Percentiles rank a stretch among this genome's conserved stretches.
phyloP scores from a whole-genome alignment of 2,113 vertebrate genomes.

The Otolemur garnettii region DNA sequence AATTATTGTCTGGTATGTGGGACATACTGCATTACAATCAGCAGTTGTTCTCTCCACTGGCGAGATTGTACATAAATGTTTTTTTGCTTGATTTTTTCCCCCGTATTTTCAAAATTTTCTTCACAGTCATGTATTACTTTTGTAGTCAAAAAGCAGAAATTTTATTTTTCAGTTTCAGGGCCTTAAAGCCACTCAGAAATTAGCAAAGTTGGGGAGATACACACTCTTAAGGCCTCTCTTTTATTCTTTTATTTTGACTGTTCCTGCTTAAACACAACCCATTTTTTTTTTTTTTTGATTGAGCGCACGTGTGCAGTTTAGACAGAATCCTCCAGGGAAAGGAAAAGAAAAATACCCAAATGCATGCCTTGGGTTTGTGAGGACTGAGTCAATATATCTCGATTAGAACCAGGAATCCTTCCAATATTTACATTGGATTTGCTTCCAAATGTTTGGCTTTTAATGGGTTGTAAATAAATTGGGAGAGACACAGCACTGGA shows the following conservation, averaged over 20 bases:
- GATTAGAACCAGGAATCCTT: conserved; percentile 60
- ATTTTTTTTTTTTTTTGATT: neutral
- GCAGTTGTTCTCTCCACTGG: neutral
- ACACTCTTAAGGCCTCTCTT: neutral
- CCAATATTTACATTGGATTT: conserved; percentile 72
- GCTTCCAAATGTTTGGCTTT: conserved; percentile 64
- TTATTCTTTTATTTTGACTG: neutral
- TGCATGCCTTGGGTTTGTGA: conserved; percentile 28
- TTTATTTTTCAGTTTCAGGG: neutral
- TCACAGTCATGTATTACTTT: neutral
- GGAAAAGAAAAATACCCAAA: neutral
- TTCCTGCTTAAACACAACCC: neutral
- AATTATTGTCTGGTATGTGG: neutral
- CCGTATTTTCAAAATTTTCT: neutral
- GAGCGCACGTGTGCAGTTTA: neutral
- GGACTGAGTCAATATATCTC: conserved; percentile 57
- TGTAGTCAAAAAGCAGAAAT: neutral
- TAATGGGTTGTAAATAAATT: conserved; percentile 64
- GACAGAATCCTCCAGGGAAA: neutral
- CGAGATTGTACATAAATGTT: neutral
- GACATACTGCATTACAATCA: neutral
- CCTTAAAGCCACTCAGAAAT: neutral
- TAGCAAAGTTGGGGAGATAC: neutral
- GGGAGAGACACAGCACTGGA: neutral
- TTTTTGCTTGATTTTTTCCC: neutral